A percentile compares a stretch with the other conserved stretches of the same genome.
Conservation (phyloP, 2,888 invertebrate species). For the Eurytoma adleriae region DNA sequence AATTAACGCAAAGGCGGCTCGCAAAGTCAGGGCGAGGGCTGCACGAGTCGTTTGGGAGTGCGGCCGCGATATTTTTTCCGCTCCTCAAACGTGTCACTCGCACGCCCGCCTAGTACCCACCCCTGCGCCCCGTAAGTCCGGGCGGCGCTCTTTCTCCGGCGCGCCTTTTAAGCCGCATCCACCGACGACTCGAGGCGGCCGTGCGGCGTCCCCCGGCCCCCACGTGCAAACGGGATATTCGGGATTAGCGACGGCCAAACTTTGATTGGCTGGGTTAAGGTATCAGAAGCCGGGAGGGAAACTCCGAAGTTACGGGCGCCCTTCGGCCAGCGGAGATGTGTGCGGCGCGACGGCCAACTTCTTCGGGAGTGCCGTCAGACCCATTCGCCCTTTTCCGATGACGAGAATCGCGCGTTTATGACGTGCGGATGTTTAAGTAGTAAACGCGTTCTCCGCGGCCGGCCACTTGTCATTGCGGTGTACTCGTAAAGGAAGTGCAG, state of each 20-base stretch:
- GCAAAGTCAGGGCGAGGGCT: background rate
- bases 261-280: slow-evolving; percentile 74
- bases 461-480: no score
- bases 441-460: no score
- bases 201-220: no score
- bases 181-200: background rate
- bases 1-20: slow-evolving; percentile 12
- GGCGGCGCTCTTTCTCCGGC: no score
- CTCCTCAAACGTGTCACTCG: slow-evolving; percentile 21
- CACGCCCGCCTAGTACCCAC: slow-evolving; percentile 20
- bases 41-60: background rate
- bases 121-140: no score
- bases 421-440: no score
- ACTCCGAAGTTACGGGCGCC: slow-evolving; percentile 51
- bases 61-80: slow-evolving; percentile 19
- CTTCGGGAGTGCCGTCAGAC: slow-evolving; percentile 20
- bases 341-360: slow-evolving; percentile 3
- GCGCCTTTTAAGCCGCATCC: no score
- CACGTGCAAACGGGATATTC: slow-evolving; percentile 70
- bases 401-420: no score
- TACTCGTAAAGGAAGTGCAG: no score
- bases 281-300: slow-evolving; percentile 70
- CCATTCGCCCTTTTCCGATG: no score
- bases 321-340: background rate
- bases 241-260: slow-evolving; percentile 72